A percentile compares a stretch with the other conserved stretches of the same genome.
Conservation (phyloP, 2,113 vertebrate genomes). For the Gymnobelideus leadbeateri region DNA sequence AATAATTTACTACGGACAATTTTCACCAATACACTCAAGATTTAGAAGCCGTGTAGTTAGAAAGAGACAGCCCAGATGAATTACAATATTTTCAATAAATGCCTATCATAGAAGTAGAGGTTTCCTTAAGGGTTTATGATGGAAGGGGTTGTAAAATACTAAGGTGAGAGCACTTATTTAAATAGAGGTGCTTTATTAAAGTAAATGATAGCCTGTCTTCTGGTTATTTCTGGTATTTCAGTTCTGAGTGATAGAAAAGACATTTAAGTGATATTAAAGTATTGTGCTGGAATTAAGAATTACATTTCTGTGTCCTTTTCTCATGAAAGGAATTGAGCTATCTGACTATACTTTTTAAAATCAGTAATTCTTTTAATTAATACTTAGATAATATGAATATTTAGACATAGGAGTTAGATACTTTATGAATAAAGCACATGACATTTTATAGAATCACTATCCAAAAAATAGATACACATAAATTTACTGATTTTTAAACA, state of each 20-base stretch:
- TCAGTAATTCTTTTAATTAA: slow-evolving; percentile 49
- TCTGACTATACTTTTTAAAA: slow-evolving; percentile 45
- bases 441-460: slow-evolving; percentile 45
- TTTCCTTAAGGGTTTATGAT: slow-evolving; percentile 57
- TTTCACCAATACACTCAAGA: slow-evolving; percentile 65
- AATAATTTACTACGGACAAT: slow-evolving; percentile 71
- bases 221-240: slow-evolving; percentile 47
- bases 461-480: background rate
- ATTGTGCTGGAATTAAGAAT: slow-evolving; percentile 28
- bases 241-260: slow-evolving; percentile 45
- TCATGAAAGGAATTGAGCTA: slow-evolving; percentile 36
- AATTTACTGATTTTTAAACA: slow-evolving; percentile 46
- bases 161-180: slow-evolving; percentile 48
- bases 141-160: slow-evolving; percentile 27
- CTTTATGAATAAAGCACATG: slow-evolving; percentile 42
- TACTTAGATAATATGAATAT: slow-evolving; percentile 50
- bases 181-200: slow-evolving; percentile 28
- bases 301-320: slow-evolving; percentile 49
- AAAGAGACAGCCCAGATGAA: slow-evolving; percentile 22
- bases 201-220: slow-evolving; percentile 19
- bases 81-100: slow-evolving; percentile 53
- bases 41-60: slow-evolving; percentile 13
- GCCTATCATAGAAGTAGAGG: slow-evolving; percentile 40
- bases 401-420: slow-evolving; percentile 50
- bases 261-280: slow-evolving; percentile 56